Percentiles rank a stretch among this genome's conserved stretches.
phyloP scores from a whole-genome alignment of 2,113 vertebrate species.

The Phodopus roborovskii region DNA sequence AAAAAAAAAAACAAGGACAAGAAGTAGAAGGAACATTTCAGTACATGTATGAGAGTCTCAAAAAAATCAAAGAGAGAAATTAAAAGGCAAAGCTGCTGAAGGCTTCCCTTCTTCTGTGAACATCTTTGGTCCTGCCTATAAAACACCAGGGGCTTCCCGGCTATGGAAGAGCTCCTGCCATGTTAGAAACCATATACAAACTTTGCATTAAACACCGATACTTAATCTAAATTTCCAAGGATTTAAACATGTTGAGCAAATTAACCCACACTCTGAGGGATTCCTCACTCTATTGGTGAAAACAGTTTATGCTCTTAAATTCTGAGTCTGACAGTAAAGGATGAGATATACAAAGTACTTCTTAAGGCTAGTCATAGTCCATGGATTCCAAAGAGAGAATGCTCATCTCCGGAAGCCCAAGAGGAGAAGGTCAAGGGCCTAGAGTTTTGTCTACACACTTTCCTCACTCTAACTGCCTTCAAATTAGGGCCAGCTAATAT shows the following conservation, averaged over 20 bases:
- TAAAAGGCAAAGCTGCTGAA: neutral
- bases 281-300: neutral
- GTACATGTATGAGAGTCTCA: neutral
- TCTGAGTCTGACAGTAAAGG: neutral
- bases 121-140: neutral
- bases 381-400: neutral
- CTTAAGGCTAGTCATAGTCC: neutral
- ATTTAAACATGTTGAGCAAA: conserved; percentile 34
- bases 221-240: neutral
- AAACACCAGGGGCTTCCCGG: neutral
- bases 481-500: neutral
- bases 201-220: conserved; percentile 1
- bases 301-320: neutral
- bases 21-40: neutral
- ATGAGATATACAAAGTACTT: neutral
- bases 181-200: neutral
- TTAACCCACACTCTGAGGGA: neutral
- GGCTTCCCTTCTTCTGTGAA: neutral
- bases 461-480: neutral
- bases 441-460: neutral
- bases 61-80: neutral
- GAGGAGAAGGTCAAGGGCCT: neutral
- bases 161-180: neutral
- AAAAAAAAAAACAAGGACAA: neutral
- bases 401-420: neutral